phyloP scores from a whole-genome alignment of 1,140 invertebrate species.

The Theocolax elegans region DNA sequence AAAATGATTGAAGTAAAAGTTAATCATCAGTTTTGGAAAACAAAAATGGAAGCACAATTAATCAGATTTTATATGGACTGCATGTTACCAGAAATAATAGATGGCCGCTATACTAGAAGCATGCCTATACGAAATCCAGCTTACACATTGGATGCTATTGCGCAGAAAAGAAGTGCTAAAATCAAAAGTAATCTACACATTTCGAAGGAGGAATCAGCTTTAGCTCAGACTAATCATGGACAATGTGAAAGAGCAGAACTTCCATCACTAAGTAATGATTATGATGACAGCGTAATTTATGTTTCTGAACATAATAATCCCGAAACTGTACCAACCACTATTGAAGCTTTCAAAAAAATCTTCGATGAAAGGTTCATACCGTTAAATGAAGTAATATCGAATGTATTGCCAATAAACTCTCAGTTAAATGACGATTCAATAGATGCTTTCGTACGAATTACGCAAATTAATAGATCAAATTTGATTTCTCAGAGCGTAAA shows the following conservation, averaged over 20 bases:
- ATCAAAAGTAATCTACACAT: no score
- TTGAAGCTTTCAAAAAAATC: background rate
- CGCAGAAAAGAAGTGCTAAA: no score
- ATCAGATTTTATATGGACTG: conserved; percentile 51
- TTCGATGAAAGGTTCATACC: background rate
- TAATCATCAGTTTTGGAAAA: conserved; percentile 40
- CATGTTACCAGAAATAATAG: conserved; percentile 55
- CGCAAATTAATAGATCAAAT: background rate
- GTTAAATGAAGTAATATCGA: background rate
- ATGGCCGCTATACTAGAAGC: conserved; percentile 47
- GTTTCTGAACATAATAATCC: no score
- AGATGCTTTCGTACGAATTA: background rate
- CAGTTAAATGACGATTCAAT: no score
- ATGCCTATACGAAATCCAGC: conserved; percentile 48
- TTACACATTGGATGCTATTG: conserved; percentile 6
- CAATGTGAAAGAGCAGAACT: no score
- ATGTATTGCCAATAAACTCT: background rate
- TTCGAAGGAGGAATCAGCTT: no score
- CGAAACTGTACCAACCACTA: no score
- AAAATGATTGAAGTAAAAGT: conserved; percentile 27
- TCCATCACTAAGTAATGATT: no score
- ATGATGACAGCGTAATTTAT: no score
- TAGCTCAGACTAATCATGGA: no score
- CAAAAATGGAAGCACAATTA: conserved; percentile 42
- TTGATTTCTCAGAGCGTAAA: background rate